Evolutionary conservation across 2,113 vertebrate species (phyloP).

Genomic region (human): GRCh38 chr9:26409001-26409500

Average conservation of each 20-base stretch:
- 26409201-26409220: neutral
- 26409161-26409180: neutral
- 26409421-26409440: neutral
- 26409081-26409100: too few species aligned
- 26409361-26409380: neutral
- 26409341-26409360: neutral
- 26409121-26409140: too few species aligned
- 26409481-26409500: neutral
- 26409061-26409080: too few species aligned
- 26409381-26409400: neutral
- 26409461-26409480: neutral
- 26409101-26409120: too few species aligned
- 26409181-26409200: neutral
- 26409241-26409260: neutral
- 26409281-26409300: constrained; percentile 12
- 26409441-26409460: neutral
- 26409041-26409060: too few species aligned
- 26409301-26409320: neutral
- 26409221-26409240: neutral
- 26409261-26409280: neutral
- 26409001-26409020: too few species aligned
- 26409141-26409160: too few species aligned
- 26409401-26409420: neutral
- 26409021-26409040: too few species aligned
- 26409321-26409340: neutral